Percentiles rank a stretch among this genome's conserved stretches.
Evolutionary conservation across 2,888 invertebrate genomes (phyloP).

Genomic region (Achlya flavicornis): DNA sequence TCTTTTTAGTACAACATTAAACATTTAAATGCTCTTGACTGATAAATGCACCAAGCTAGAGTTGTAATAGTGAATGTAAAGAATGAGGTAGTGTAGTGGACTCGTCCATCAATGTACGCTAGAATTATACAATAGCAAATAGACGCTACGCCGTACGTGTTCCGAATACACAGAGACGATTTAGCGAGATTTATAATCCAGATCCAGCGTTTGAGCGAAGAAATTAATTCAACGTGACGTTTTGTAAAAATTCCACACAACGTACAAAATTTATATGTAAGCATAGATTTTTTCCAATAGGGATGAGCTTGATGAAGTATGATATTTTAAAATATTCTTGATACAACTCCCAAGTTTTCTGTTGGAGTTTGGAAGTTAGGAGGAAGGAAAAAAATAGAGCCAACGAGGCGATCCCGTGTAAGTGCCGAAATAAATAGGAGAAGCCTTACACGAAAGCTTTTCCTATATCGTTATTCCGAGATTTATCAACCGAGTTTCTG

Average conservation of each 20-base stretch:
- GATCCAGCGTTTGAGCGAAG: constrained; percentile 38
- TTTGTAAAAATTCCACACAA: constrained; percentile 23
- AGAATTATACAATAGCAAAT: constrained; percentile 53
- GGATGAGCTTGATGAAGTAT: constrained; percentile 46
- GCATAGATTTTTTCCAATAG: constrained; percentile 27
- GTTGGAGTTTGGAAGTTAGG: constrained; percentile 51
- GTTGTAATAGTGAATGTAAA: constrained; percentile 14
- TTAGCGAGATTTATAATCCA: constrained; percentile 58
- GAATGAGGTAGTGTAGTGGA: constrained; percentile 20
- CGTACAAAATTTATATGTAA: constrained; percentile 34
- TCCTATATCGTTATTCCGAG: constrained; percentile 53
- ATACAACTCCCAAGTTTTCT: constrained; percentile 67
- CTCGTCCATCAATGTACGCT: constrained; percentile 31
- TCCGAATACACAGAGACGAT: constrained; percentile 56
- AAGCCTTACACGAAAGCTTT: constrained; percentile 55
- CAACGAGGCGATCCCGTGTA: constrained; percentile 45
- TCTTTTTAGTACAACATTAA: background rate
- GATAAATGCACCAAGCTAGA: constrained; percentile 7
- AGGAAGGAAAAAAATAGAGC: constrained; percentile 56
- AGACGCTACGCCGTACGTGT: constrained; percentile 57
- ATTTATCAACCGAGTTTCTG: constrained; percentile 56
- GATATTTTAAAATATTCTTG: constrained; percentile 76
- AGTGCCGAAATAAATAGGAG: constrained; percentile 47
- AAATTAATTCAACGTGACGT: constrained; percentile 48
- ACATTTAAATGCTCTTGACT: background rate